phyloP scores from a whole-genome alignment of 2,113 vertebrate species.

The Tachycineta bicolor region DNA sequence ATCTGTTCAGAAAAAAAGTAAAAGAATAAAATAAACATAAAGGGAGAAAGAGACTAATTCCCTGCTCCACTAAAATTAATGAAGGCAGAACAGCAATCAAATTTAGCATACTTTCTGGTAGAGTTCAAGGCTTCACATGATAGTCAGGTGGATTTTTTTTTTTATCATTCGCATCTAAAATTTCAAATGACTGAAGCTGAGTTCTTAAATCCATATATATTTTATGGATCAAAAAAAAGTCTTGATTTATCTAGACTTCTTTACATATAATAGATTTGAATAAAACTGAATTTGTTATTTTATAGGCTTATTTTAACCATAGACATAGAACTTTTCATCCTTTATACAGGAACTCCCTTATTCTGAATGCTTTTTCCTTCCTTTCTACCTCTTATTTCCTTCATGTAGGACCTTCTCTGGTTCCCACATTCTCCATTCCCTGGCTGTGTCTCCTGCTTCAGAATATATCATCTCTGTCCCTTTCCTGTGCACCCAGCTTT shows the following conservation, averaged over 20 bases:
- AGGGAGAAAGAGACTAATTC: neutral
- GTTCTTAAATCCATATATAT: neutral
- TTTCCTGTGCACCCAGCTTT: neutral
- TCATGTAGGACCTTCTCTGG: neutral
- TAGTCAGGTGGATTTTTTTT: neutral
- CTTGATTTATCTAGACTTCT: neutral
- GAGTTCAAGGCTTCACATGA: neutral
- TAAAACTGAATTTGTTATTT: neutral
- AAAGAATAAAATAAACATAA: neutral
- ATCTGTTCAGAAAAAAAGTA: neutral
- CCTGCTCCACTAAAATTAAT: neutral
- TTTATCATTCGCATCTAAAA: neutral
- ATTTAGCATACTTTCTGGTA: neutral
- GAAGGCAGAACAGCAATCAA: neutral
- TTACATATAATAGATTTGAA: neutral
- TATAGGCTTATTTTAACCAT: neutral
- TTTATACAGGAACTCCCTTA: neutral
- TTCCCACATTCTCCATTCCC: neutral
- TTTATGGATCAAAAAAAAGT: neutral
- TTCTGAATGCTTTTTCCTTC: neutral
- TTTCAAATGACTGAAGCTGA: neutral
- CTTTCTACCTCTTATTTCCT: neutral
- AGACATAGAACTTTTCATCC: neutral
- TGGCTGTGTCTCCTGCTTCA: neutral
- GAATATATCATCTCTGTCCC: neutral